Evolutionary conservation across 2,888 invertebrate genomes (phyloP), one percentile per base, ranked within the genome.

Genomic region (Isotomurus palustris): DNA sequence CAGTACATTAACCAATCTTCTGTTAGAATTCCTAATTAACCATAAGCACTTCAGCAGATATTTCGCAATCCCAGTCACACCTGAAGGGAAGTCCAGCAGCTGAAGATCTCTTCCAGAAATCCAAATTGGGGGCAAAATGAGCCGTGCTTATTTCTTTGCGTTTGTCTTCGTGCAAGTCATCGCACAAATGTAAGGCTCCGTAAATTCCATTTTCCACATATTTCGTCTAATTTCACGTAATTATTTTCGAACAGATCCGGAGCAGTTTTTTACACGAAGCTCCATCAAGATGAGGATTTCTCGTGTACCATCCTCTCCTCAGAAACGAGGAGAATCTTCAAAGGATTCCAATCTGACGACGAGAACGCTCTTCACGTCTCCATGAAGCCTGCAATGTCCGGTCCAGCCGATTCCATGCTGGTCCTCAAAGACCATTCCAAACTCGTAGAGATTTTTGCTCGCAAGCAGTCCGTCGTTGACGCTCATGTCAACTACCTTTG

Each of bases 401-500:
- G 51, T 0, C 47, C 61, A 6, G 53, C 32, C 1, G 53, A 53
- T 24, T 28, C 58, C 2, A 58, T 52, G 50, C 3, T 44, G 0
- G 36, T 51, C 14, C 21, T 58, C 10, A 19, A 41, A 10, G 60
- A 59, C 38, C 24, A 48, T 1, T 57, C 60, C 17, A 45, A 58
- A 47, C 53, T 68, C 14, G 32, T 68, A 22, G 61, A 66, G 41
- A 61, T 68, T 3, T 66, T 52, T 25, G 62, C 58, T 5, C 54
- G 52, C 12, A 56, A 52, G 3, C 36, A 58, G 22, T 3, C 27
- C 2, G 27, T 58, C 0, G 60, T 53, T 1, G 4, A 52, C 17
- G 59, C 60, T 1, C 66, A 57, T 27, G 32, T 61, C 1, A 52
- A 62, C 2, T 21, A 50, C 4, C 29, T 57, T 8, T 68, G 68